Evolutionary conservation across 2,113 vertebrate genomes (phyloP).

Genomic region (Vombatus ursinus): DNA sequence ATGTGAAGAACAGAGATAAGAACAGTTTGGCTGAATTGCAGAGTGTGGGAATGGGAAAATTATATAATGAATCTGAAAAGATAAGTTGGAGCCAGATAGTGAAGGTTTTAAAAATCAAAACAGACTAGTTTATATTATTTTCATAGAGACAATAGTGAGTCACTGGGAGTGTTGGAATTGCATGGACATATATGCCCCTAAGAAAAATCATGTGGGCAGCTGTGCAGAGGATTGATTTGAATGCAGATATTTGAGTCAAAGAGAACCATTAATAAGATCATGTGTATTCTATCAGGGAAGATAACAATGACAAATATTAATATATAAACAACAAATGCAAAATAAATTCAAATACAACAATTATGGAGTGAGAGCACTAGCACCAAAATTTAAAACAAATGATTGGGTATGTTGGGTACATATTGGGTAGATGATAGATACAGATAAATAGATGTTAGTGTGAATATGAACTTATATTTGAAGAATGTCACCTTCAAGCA

Average conservation of each 20-base stretch:
- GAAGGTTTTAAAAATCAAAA: neutral
- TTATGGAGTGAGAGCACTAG: neutral
- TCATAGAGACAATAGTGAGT: neutral
- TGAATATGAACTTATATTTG: neutral
- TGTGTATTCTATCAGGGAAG: neutral
- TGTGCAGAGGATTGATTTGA: neutral
- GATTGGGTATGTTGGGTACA: too few relatives aligned
- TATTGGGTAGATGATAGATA: neutral
- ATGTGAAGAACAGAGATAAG: neutral
- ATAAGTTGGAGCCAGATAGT: neutral
- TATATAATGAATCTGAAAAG: neutral
- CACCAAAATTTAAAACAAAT: neutral
- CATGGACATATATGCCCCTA: neutral
- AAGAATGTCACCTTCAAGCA: neutral
- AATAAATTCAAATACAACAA: neutral
- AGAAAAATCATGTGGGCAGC: neutral
- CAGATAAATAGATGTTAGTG: neutral
- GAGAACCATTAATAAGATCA: neutral
- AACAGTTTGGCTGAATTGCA: neutral
- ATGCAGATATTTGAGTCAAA: neutral
- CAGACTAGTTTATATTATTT: neutral
- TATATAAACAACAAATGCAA: neutral
- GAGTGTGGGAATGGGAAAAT: neutral
- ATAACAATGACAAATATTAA: neutral
- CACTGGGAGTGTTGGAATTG: neutral